A percentile compares a stretch with the other conserved stretches of the same genome.
Conservation (phyloP, 2,797 vertebrate species). For the Distichodus sexfasciatus region DNA sequence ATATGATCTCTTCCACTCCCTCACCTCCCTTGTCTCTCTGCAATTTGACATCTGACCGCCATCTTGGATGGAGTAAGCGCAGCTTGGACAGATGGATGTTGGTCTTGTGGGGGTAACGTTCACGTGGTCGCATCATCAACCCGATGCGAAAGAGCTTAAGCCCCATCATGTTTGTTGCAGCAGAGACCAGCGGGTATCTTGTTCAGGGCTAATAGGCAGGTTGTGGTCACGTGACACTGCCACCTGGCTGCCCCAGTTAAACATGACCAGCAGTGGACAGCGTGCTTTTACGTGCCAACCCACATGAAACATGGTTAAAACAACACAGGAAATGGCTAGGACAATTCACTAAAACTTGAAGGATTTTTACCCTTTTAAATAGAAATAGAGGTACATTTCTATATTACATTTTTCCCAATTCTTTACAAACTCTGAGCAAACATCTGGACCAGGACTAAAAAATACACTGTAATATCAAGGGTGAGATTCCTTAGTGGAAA, state of each 20-base stretch:
- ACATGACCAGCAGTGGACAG: not conserved
- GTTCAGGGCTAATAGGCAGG: not conserved
- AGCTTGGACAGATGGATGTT: slow-evolving; percentile 1
- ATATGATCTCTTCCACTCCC: not conserved
- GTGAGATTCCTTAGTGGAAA: too few species aligned
- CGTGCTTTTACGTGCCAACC: not conserved
- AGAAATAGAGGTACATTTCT: too few species aligned
- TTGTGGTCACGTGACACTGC: not conserved
- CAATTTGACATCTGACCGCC: slow-evolving; percentile 3
- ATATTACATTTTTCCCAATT: too few species aligned
- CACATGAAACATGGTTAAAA: not conserved
- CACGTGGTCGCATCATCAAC: slow-evolving; percentile 1
- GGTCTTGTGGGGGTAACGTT: not conserved
- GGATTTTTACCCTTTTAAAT: too few species aligned
- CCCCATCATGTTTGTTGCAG: not conserved
- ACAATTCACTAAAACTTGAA: not conserved
- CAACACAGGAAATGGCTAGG: not conserved
- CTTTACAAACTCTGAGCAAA: too few species aligned
- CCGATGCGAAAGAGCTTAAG: not conserved
- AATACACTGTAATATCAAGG: too few species aligned
- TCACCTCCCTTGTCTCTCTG: not conserved
- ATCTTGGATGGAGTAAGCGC: slow-evolving; percentile 14
- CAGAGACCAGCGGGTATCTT: not conserved
- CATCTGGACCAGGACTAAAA: too few species aligned
- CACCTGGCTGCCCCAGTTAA: slow-evolving; percentile 8